Percentiles rank a stretch among this genome's conserved stretches.
phyloP scores from a whole-genome alignment of 64 coral and sea anemone species.

The Acropora tenuis region DNA sequence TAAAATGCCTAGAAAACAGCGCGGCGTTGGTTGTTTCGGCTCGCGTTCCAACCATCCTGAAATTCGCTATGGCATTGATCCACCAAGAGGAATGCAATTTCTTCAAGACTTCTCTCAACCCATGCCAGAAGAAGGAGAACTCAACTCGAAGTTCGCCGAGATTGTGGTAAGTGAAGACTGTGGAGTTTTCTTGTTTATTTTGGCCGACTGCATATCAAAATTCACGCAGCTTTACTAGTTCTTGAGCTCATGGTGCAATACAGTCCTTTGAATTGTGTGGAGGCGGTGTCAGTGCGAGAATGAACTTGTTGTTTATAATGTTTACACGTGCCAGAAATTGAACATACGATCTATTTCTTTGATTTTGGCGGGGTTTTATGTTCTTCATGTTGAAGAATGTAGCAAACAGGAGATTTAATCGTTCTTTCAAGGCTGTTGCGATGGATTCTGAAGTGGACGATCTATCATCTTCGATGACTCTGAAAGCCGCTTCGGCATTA shows the following conservation, averaged over 20 bases:
- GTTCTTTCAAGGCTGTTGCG: neutral
- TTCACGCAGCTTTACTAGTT: neutral
- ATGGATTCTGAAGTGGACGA: slow-evolving; percentile 16
- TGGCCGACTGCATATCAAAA: neutral
- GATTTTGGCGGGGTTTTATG: neutral
- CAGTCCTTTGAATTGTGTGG: slow-evolving; percentile 23
- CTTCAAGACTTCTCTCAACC: slow-evolving; percentile 89
- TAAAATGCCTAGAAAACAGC: slow-evolving; percentile 87
- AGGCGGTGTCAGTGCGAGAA: slow-evolving; percentile 27
- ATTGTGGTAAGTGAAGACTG: slow-evolving; percentile 87
- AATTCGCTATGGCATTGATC: slow-evolving; percentile 96
- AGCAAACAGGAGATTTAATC: neutral
- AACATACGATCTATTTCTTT: neutral
- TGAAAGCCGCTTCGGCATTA: neutral
- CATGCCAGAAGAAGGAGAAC: slow-evolving; percentile 99
- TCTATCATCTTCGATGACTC: neutral
- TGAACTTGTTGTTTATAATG: slow-evolving; percentile 43
- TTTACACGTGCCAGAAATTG: neutral
- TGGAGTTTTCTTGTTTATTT: neutral
- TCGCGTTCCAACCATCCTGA: slow-evolving; percentile 90
- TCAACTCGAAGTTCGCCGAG: slow-evolving; percentile 95
- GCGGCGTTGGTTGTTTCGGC: slow-evolving; percentile 83
- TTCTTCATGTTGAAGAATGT: neutral
- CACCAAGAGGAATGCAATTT: slow-evolving; percentile 78
- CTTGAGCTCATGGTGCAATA: neutral